phyloP scores from a whole-genome alignment of 53 echinoderm and acorn worm genomes.

The Luidia sarsii region DNA sequence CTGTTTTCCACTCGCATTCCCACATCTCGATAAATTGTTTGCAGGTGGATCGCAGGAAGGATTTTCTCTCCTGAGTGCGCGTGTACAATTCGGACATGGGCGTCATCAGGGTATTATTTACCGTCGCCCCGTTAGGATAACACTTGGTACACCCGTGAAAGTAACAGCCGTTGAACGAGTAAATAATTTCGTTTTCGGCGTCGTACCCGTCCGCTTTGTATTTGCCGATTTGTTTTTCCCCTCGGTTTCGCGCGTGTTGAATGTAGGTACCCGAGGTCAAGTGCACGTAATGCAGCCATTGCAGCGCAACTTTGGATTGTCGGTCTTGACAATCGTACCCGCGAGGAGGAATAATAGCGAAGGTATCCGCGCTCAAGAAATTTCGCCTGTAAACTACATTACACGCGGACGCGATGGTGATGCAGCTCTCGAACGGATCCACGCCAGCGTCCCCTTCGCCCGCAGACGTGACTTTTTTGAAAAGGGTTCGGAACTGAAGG shows the following conservation, averaged over 20 bases:
- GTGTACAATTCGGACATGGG: conserved; percentile 30
- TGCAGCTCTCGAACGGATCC: conserved; percentile 56
- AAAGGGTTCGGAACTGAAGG: conserved; percentile 1
- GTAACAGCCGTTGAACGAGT: conserved; percentile 52
- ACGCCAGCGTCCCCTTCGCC: background rate
- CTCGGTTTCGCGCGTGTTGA: conserved; percentile 45
- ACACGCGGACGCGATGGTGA: conserved; percentile 74
- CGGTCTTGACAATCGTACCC: conserved; percentile 37
- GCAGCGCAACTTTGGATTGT: conserved; percentile 49
- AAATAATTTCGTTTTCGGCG: conserved; percentile 11
- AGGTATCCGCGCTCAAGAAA: conserved; percentile 43
- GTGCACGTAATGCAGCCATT: conserved; percentile 43
- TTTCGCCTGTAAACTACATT: conserved; percentile 62
- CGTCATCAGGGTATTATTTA: background rate
- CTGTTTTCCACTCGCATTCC: conserved; percentile 14
- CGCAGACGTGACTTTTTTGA: background rate
- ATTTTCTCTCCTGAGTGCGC: background rate
- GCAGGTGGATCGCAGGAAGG: conserved; percentile 13
- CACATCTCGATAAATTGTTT: conserved; percentile 1
- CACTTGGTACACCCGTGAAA: conserved; percentile 55
- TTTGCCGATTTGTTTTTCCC: conserved; percentile 42
- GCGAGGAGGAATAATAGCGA: conserved; percentile 54
- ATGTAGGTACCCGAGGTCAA: conserved; percentile 3
- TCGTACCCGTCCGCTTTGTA: conserved; percentile 58
- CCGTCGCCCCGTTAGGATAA: background rate